Conservation (phyloP, 2,888 invertebrate genomes). For the Taenaris catops region DNA sequence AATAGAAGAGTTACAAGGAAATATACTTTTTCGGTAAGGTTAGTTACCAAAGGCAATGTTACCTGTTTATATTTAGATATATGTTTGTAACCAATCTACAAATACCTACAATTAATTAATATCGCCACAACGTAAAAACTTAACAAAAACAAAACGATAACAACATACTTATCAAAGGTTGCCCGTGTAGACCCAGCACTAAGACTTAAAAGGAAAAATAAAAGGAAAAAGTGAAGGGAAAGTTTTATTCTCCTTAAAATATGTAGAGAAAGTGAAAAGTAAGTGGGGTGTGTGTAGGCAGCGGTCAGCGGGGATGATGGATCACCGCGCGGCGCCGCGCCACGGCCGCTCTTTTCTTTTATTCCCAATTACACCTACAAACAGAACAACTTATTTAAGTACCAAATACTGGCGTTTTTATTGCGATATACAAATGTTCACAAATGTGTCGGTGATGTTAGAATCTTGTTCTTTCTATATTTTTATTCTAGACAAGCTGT, state of each 20-base stretch:
- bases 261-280: slow-evolving; percentile 80
- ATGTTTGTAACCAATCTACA: too few species aligned
- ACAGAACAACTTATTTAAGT: slow-evolving; percentile 50
- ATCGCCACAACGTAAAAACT: too few species aligned
- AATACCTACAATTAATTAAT: too few species aligned
- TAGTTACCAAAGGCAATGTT: too few species aligned
- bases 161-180: slow-evolving; percentile 6
- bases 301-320: slow-evolving; percentile 78
- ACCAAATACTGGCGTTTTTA: slow-evolving; percentile 26
- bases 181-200: slow-evolving; percentile 17
- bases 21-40: too few species aligned
- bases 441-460: too few species aligned
- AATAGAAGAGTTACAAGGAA: too few species aligned
- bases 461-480: too few species aligned
- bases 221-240: slow-evolving; percentile 59
- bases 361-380: slow-evolving; percentile 70
- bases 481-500: too few species aligned
- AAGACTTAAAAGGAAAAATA: slow-evolving; percentile 45
- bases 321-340: slow-evolving; percentile 65
- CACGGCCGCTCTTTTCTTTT: slow-evolving; percentile 55
- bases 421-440: slow-evolving; percentile 12
- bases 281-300: slow-evolving; percentile 60
- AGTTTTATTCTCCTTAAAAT: slow-evolving; percentile 79
- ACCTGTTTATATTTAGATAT: too few species aligned
- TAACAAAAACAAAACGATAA: slow-evolving; percentile 1